phyloP scores from a whole-genome alignment of 2,888 invertebrate genomes.

The Lampropteryx suffumata region DNA sequence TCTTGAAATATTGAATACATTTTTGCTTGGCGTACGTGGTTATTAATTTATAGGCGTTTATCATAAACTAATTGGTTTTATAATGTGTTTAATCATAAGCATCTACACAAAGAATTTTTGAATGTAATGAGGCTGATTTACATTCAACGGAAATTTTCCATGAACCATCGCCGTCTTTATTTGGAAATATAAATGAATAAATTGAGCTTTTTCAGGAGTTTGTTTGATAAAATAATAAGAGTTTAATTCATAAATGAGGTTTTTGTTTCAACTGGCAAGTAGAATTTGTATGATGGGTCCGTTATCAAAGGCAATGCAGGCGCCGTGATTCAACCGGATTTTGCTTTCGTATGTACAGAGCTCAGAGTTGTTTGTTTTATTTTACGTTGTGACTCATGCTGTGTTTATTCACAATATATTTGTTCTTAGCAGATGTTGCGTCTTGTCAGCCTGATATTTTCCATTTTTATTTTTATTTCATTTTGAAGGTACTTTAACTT shows the following conservation, averaged over 20 bases:
- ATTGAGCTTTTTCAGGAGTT: slow-evolving; percentile 41
- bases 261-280: slow-evolving; percentile 46
- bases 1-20: background rate
- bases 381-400: slow-evolving; percentile 22
- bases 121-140: slow-evolving; percentile 30
- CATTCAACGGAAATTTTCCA: slow-evolving; percentile 26
- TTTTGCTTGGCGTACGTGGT: background rate
- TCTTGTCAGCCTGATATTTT: background rate
- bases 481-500: too few relatives aligned
- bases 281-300: slow-evolving; percentile 48
- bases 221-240: slow-evolving; percentile 52
- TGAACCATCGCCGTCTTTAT: slow-evolving; percentile 40
- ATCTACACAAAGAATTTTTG: slow-evolving; percentile 32
- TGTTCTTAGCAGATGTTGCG: slow-evolving; percentile 11
- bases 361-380: slow-evolving; percentile 54
- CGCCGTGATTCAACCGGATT: slow-evolving; percentile 50
- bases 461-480: background rate
- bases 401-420: slow-evolving; percentile 8
- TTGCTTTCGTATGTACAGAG: slow-evolving; percentile 43
- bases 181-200: slow-evolving; percentile 44
- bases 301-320: slow-evolving; percentile 64
- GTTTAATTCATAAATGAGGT: slow-evolving; percentile 56
- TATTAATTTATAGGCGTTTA: too few relatives aligned
- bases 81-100: slow-evolving; percentile 16
- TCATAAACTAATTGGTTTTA: background rate